These are phyloP conservation scores for Venturia canescens DNA, from an alignment of 1,140 invertebrate genomes.

Conservation along the genomic window DNA sequence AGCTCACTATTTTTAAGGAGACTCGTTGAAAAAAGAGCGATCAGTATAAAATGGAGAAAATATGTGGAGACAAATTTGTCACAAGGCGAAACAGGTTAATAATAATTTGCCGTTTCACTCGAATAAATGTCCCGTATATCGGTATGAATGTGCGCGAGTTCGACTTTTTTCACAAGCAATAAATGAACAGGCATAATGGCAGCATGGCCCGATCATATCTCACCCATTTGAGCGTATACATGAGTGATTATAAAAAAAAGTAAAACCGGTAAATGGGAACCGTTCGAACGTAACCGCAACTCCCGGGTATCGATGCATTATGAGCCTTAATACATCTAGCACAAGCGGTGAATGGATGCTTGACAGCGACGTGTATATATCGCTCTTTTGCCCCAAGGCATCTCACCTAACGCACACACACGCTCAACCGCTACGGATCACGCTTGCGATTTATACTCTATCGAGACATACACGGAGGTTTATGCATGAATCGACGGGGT, in stretches of 20 bases:
- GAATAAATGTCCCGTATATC: background rate
- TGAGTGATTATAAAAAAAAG: conserved; percentile 18
- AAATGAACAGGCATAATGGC: background rate
- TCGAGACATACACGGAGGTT: background rate
- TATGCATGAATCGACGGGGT: background rate
- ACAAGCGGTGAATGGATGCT: conserved; percentile 25
- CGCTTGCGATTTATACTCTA: conserved; percentile 16
- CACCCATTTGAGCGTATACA: background rate
- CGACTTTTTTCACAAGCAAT: no score
- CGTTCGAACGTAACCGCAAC: conserved; percentile 27
- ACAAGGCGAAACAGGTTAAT: background rate
- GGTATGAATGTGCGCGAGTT: background rate
- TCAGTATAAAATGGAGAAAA: background rate
- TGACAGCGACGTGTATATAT: conserved; percentile 18
- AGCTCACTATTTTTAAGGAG: no score
- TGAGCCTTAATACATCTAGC: conserved; percentile 8
- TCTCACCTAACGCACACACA: background rate
- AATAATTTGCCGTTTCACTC: background rate
- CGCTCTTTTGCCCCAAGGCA: background rate
- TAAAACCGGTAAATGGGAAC: conserved; percentile 24
- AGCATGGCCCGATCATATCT: background rate
- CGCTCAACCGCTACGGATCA: conserved; percentile 11
- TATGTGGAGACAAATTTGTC: conserved; percentile 8
- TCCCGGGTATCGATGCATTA: background rate
- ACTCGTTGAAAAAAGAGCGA: background rate